Conservation (phyloP, 2,888 invertebrate species). For the Chaitophorus viminalis region DNA sequence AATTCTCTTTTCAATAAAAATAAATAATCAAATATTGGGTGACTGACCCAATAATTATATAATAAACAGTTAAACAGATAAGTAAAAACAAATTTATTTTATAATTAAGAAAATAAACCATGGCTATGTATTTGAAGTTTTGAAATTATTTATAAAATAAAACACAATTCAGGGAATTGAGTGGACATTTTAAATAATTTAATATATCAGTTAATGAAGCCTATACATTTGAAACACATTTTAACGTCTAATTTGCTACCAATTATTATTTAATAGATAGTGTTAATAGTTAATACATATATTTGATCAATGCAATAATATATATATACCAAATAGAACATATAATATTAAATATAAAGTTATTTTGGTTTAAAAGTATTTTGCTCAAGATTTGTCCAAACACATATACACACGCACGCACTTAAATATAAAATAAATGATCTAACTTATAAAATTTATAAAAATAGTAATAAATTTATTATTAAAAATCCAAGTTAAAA, state of each 20-base stretch:
- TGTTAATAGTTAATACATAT: not conserved
- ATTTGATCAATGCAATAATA: not conserved
- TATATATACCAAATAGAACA: not conserved
- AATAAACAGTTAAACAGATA: not conserved
- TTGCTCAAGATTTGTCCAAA: not conserved
- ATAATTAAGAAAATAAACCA: not conserved
- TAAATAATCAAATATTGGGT: not conserved
- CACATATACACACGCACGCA: not conserved
- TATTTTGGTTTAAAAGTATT: too few relatives aligned
- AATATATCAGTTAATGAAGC: too few relatives aligned
- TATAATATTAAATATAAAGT: not conserved
- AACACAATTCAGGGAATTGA: not conserved
- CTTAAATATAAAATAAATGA: too few relatives aligned
- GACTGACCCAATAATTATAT: not conserved
- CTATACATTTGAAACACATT: not conserved
- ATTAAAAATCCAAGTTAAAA: conserved; percentile 4
- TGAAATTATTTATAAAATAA: conserved; percentile 12
- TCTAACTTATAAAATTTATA: not conserved
- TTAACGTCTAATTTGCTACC: not conserved
- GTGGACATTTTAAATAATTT: too few relatives aligned
- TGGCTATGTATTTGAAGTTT: not conserved
- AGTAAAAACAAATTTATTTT: not conserved
- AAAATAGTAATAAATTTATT: not conserved
- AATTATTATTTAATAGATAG: not conserved
- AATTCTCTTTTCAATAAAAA: not conserved